Percentiles rank a stretch among this genome's conserved stretches.
Evolutionary conservation across 2,888 invertebrate species (phyloP).

Genomic region (Adineta ricciae): DNA sequence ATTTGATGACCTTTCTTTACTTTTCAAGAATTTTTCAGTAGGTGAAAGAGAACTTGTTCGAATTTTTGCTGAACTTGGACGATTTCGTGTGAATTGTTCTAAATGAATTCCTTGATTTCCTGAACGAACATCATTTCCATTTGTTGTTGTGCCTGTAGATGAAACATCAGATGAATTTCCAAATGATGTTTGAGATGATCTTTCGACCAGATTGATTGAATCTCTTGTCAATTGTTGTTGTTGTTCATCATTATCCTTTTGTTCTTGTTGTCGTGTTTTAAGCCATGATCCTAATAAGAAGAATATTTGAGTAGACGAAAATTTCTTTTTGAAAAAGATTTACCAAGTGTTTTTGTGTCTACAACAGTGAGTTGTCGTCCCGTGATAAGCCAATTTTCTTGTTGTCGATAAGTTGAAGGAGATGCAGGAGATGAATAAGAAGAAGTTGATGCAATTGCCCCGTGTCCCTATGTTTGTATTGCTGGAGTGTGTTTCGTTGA

Average conservation of each 20-base stretch:
- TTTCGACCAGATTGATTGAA: background rate
- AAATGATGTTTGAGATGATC: background rate
- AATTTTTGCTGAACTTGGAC: background rate
- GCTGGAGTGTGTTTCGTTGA: background rate
- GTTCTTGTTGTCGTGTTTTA: background rate
- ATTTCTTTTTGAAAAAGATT: background rate
- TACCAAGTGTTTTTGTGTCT: constrained; percentile 6
- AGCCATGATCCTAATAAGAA: background rate
- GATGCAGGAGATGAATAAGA: background rate
- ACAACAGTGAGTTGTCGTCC: constrained; percentile 3
- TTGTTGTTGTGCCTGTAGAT: background rate
- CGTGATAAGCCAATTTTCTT: background rate
- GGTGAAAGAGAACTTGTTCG: background rate
- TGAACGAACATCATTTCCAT: background rate
- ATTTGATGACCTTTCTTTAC: background rate
- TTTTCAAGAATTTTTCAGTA: background rate
- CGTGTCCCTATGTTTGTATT: constrained; percentile 13
- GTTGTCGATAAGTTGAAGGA: background rate
- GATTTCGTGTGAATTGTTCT: background rate
- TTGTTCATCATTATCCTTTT: background rate
- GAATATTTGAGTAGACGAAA: background rate
- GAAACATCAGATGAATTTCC: no score
- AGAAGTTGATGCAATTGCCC: constrained; percentile 20
- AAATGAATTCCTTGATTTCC: no score
- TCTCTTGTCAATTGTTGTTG: background rate